Evolutionary conservation across 1,140 invertebrate genomes (phyloP), one percentile per base, ranked within the genome.

Genomic region (Listronotus oregonensis): DNA sequence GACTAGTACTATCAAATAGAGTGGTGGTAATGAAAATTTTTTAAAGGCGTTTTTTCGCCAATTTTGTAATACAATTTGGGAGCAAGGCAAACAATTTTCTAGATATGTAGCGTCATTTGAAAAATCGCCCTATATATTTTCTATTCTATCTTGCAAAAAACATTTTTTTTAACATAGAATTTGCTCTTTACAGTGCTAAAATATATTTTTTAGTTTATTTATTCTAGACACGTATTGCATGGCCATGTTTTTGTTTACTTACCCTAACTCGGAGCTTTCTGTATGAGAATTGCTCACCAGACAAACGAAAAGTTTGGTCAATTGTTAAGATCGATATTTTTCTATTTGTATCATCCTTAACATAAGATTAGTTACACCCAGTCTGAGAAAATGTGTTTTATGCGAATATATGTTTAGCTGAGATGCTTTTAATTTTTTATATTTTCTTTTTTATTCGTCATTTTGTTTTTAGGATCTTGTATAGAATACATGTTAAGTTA

Each of bases 341-440:
- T 72, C 66, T 72, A 72, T 70, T 68, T 70, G 66, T 70, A 70
- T 72, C 71, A 71, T 69, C 64, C 39, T 50, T 68, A 43, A 67
- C n/a, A 49, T 40, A 55, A 55, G 52, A 55, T 52, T 52, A 52
- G 50, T 52, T 14, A 37, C 50, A 52, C 18, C 46, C 46, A 49
- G 18, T 49, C 21, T 14, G 50, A 14, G 17, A 21, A 52, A 34
- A 52, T 52, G 50, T 52, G 31, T 39, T 32, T 34, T 52, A 27
- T 52, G 50, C 21, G 50, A 52, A 52, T 17, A 52, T 52, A 52
- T 39, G 34, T 52, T 31, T 37, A 32, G 50, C 50, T 52, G 50
- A 52, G 31, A 52, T 34, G 50, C 50, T 52, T 52, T 52, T 52
- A 52, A 52, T 52, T 52, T 52, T 50, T 50, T 50, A 17, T 52